Percentiles rank a stretch among this genome's conserved stretches.
These are phyloP conservation scores for Aphidius ervi DNA, from an alignment of 1,140 invertebrate species.

Conservation along the genomic window DNA sequence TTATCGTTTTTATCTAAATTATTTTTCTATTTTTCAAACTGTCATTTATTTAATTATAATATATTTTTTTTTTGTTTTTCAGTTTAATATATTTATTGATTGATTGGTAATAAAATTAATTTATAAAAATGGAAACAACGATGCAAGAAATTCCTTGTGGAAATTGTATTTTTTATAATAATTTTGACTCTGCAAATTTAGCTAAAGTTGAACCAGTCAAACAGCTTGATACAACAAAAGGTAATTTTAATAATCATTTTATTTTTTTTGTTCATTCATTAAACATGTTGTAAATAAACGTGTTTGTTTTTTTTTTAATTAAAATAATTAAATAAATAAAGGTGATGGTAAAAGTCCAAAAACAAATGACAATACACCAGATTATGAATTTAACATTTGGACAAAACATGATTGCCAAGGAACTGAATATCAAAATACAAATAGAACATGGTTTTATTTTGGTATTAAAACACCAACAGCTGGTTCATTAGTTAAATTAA, in stretches of 20 bases:
- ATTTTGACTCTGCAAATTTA: conserved; percentile 87
- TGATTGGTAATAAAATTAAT: too few relatives aligned
- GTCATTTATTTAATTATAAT: too few relatives aligned
- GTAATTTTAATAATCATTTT: conserved; percentile 26
- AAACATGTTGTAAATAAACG: too few relatives aligned
- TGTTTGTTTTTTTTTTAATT: too few relatives aligned
- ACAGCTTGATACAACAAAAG: conserved; percentile 30
- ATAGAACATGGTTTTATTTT: conserved; percentile 93
- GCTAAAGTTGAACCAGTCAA: conserved; percentile 68
- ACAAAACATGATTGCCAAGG: conserved; percentile 84
- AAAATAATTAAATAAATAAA: not conserved
- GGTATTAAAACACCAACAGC: conserved; percentile 63
- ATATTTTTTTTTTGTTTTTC: too few relatives aligned
- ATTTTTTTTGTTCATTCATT: not conserved
- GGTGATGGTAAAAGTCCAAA: conserved; percentile 31
- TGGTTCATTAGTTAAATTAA: conserved; percentile 67
- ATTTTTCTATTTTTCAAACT: too few relatives aligned
- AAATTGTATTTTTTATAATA: conserved; percentile 69
- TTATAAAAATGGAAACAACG: conserved; percentile 33
- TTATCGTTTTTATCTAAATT: too few relatives aligned
- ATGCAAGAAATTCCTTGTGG: conserved; percentile 55
- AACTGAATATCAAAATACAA: conserved; percentile 85
- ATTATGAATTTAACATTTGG: conserved; percentile 88
- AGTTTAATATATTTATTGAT: too few relatives aligned
- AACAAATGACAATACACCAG: conserved; percentile 51